These are phyloP conservation scores for Enteromius radiatus DNA, from an alignment of 2,797 vertebrate genomes.

Conservation along the genomic window DNA sequence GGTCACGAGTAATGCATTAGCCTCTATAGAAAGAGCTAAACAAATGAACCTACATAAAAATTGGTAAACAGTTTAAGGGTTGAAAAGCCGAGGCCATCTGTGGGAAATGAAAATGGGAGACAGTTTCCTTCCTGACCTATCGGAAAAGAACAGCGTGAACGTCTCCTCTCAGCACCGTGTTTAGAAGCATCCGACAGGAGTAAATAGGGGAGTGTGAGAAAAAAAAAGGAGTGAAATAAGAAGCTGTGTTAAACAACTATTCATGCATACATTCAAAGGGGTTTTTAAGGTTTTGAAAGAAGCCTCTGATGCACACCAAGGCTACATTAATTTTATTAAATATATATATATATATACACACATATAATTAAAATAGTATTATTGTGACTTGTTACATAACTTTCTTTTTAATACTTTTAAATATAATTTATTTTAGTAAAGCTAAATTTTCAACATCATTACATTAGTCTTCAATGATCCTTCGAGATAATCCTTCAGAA, in stretches of 20 bases:
- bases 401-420: neutral
- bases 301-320: neutral
- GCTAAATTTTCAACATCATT: neutral
- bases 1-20: constrained; percentile 6
- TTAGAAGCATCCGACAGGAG: constrained; percentile 47
- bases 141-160: constrained; percentile 71
- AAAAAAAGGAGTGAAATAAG: constrained; percentile 9
- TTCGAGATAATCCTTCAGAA: neutral
- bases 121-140: constrained; percentile 90
- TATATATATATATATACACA: no score
- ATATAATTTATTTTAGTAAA: neutral
- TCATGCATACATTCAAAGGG: neutral
- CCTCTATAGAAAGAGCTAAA: constrained; percentile 24
- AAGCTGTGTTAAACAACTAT: neutral
- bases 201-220: constrained; percentile 45
- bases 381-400: neutral
- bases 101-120: constrained; percentile 93
- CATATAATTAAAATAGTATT: neutral
- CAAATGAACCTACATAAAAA: constrained; percentile 73
- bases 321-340: neutral
- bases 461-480: neutral
- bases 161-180: constrained; percentile 49
- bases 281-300: neutral
- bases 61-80: constrained; percentile 80
- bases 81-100: constrained; percentile 76